phyloP scores from a whole-genome alignment of 2,113 vertebrate species.

The Labeo rohita region DNA sequence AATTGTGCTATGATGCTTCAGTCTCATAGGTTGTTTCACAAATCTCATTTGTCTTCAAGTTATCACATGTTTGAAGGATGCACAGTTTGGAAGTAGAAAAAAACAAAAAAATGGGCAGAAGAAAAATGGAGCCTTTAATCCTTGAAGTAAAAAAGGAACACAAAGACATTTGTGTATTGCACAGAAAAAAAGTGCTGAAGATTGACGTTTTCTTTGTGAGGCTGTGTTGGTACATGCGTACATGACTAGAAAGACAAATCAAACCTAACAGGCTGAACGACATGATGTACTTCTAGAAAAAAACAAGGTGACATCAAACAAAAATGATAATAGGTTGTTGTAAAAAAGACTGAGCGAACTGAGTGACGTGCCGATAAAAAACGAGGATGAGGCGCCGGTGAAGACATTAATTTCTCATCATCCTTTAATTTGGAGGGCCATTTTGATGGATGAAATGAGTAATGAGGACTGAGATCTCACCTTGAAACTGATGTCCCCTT shows the following conservation, averaged over 20 bases:
- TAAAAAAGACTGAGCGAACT: constrained; percentile 22
- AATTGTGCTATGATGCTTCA: not conserved
- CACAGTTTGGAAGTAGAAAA: not conserved
- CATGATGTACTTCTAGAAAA: not conserved
- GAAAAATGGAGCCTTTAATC: not conserved
- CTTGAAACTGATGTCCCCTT: constrained; percentile 96
- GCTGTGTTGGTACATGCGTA: not conserved
- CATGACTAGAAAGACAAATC: constrained; percentile 22
- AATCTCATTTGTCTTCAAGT: not conserved
- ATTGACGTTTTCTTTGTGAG: not conserved
- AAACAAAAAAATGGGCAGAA: not conserved
- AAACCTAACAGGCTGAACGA: not conserved
- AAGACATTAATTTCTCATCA: constrained; percentile 40
- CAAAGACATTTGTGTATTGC: not conserved
- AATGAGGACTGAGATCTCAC: constrained; percentile 77
- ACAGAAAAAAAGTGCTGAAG: not conserved
- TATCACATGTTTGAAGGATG: not conserved
- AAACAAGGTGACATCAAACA: constrained; percentile 22
- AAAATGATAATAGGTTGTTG: constrained; percentile 9
- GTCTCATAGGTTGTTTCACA: not conserved
- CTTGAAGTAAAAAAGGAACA: not conserved
- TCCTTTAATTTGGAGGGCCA: constrained; percentile 28
- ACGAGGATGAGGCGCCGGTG: not conserved
- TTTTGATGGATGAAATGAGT: constrained; percentile 40
- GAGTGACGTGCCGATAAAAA: not conserved